Base-by-base conservation (phyloP, 2,888 invertebrate genomes). In the Drosophila meridiana region DNA sequence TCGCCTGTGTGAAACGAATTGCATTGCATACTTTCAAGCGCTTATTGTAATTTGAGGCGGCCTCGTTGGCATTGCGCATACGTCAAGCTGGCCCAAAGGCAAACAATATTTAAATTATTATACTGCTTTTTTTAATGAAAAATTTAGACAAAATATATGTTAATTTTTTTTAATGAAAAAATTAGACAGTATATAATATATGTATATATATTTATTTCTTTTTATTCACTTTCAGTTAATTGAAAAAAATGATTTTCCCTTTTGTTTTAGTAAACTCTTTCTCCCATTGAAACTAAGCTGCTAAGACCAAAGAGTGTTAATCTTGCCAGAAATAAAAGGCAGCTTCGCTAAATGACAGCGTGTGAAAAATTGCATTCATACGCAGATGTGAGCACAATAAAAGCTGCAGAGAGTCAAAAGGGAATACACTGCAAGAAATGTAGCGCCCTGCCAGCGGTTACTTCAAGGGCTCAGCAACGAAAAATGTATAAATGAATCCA, bases 281-380 rank as follows among this genome's bases (percentile, higher is more conserved):
- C 34, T 56, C 56, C 14, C 9, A 32, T 40, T 57, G 47, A 55
- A 56, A 14, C 48, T 63, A 40, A 63, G 50, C 76, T 43, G 38
- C 52, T 58, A 8, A 57, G 38, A 38, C 14, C 30, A n/a, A 20
- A 30, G n/a, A 34, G 36, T 45, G 26, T 53, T 42, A 61, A 53
- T 58, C 64, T 38, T 47, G 7, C n/a, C 47, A 34, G 36, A 50
- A 48, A 50, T 14, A 48, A 58, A 47, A 74, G 20, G 52, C 28
- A 50, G 36, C n/a, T 58, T 32, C 20, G 26, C 68, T 66, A 58
- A 80, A 75, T 80, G 77, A 72, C 58, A 82, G 76, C 89, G 83
- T 87, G 87, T 78, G 90, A 90, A 90, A 90, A 86, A 75, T 72
- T 62, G 76, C 66, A 78, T 74, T 73, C 59, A 82, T 78, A 57